These are phyloP conservation scores for Hydrocynus forskahlii DNA, from an alignment of 2,797 vertebrate species.

Conservation along the genomic window DNA sequence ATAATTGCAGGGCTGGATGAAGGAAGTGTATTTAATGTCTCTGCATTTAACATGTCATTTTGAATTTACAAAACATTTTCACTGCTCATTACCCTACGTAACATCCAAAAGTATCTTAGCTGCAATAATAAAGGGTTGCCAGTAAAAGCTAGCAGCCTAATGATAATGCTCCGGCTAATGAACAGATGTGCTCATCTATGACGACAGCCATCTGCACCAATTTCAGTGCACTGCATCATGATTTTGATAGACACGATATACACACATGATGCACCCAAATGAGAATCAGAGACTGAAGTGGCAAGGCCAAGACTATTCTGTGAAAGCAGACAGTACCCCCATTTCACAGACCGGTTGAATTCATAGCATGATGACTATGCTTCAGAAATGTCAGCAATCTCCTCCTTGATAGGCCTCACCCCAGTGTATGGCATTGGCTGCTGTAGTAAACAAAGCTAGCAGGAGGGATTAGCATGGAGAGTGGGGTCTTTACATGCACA, in stretches of 20 bases:
- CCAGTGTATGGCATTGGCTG: conserved; percentile 56
- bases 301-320: neutral
- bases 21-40: too few relatives aligned
- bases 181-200: too few relatives aligned
- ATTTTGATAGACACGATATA: neutral
- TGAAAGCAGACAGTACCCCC: conserved; percentile 1
- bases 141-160: too few relatives aligned
- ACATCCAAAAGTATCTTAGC: too few relatives aligned
- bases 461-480: conserved; percentile 16
- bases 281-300: neutral
- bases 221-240: too few relatives aligned
- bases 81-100: too few relatives aligned
- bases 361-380: conserved; percentile 7
- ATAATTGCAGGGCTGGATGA: too few relatives aligned
- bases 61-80: too few relatives aligned
- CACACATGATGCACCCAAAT: neutral
- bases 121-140: too few relatives aligned
- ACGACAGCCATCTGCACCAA: too few relatives aligned
- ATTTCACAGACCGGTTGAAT: neutral
- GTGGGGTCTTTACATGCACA: conserved; percentile 37
- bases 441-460: conserved; percentile 62
- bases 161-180: too few relatives aligned
- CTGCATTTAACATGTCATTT: too few relatives aligned
- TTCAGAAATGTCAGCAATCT: conserved; percentile 45
- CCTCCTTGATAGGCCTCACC: conserved; percentile 36